Base-by-base conservation (phyloP, 2,113 vertebrate genomes). In the Paracanthobrama guichenoti region DNA sequence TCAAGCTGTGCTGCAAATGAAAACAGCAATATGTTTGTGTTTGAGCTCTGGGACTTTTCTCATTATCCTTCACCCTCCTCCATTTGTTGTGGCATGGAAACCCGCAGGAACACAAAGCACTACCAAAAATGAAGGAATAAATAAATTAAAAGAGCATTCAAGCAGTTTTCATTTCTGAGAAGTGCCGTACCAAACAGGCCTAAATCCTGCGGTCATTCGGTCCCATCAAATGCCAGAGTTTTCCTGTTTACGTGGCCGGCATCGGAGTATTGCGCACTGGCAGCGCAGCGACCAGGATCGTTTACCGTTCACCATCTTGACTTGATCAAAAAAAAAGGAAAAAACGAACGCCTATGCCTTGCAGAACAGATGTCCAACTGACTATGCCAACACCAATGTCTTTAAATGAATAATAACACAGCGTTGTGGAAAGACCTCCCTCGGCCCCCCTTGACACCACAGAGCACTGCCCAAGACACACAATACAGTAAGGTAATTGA, bases 281-380 rank as follows among this genome's bases (percentile, higher is more conserved):
- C 89, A 90, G 79, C 87, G 87, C 90, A 88, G 87, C 79, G 85
- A 87, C 62, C 66, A 82, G 77, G 89, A 91, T 92, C 86, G 60
- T 86, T 90, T 91, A 81, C 91, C 82, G 88, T 86, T 83, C 79
- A 86, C 39, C 87, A 88, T 89, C 91, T 88, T 91, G 87, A 92
- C 87, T 90, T 81, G 85, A 92, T 91, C 88, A 85, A 84, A 86
- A 59, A n/a, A 39, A 28, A 83, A 81, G 39, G 10, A 35, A 75
- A 76, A 55, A 76, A 11, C 35, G 22, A 64, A 22, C 42, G 31
- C 55, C 73, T 87, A 26, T 67, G 35, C 60, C 28, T 42, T 48
- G 31, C 55, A 64, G 12, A 86, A 77, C 87, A 86, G 78, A 86
- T 84, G 82, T 31, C 74, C 72, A 79, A 66, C 60, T 14, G 62